Percentiles rank a stretch among this genome's conserved stretches.
These are phyloP conservation scores for Petrocephalus zakoni DNA, from an alignment of 2,113 vertebrate species.

Conservation along the genomic window DNA sequence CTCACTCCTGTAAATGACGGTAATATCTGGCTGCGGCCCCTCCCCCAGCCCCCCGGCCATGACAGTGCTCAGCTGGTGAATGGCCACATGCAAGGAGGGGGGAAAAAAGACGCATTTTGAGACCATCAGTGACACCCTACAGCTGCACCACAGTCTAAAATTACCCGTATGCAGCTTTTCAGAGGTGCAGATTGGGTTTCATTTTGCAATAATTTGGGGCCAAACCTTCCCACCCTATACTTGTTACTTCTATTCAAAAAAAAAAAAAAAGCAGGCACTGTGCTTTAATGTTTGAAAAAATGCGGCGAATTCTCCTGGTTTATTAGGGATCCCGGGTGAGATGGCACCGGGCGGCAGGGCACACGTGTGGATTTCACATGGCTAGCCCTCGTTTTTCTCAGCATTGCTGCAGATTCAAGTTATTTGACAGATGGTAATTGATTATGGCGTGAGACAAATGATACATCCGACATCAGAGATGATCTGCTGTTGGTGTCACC, in stretches of 20 bases:
- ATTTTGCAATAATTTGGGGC: constrained; percentile 38
- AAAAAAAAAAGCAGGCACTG: neutral
- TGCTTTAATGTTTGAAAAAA: neutral
- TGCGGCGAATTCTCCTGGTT: neutral
- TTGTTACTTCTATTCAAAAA: neutral
- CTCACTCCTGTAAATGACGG: neutral
- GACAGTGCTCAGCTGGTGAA: constrained; percentile 17
- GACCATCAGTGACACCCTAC: constrained; percentile 51
- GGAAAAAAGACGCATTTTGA: constrained; percentile 48
- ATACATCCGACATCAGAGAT: neutral
- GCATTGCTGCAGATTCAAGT: neutral
- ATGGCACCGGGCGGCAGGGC: neutral
- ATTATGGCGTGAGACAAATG: neutral
- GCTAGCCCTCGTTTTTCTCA: neutral
- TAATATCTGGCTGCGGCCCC: neutral
- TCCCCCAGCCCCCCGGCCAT: neutral
- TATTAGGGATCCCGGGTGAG: neutral
- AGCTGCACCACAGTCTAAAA: constrained; percentile 56
- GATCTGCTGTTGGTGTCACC: neutral
- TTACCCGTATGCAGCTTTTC: constrained; percentile 55
- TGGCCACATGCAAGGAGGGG: constrained; percentile 39
- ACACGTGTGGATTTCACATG: neutral
- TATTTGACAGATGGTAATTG: neutral
- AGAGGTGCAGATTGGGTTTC: constrained; percentile 49
- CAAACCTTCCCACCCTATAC: constrained; percentile 32